Evolutionary conservation across 2,888 invertebrate genomes (phyloP), one percentile per base, ranked within the genome.

Genomic region (Charanyca ferruginea): DNA sequence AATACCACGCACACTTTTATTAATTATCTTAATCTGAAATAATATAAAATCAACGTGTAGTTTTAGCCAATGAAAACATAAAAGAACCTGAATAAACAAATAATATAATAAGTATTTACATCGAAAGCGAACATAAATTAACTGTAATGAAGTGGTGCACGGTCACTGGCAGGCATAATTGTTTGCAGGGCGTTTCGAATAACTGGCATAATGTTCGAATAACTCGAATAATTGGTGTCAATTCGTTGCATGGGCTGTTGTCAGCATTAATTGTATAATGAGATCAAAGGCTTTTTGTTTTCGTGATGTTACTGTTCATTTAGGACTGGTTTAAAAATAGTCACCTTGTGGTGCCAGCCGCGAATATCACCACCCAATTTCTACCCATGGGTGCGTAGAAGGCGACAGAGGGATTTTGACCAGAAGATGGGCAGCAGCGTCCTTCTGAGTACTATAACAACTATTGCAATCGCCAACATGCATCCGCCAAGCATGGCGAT

Each of bases 101-200:
- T 25, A 57, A 35, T 20, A 38, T 38, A 38, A 38, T 5, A 11
- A 16, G n/a, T n/a, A n/a, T n/a, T n/a, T 38, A 60, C 73, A 61
- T 25, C 54, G 20, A 32, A 32, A 66, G n/a, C 8, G 48, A 53
- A 57, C 65, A 54, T 72, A 54, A 49, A 66, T 72, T 49, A 60
- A 48, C 41, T 22, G 16, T 66, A 72, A 76, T 76, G 42, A 61
- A 66, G 78, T 66, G 35, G 22, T 2, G 22, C 47, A 45, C 42
- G 38, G 58, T 53, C 74, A 66, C 44, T 63, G 54, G 44, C 78
- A 54, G 57, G 52, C 51, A 48, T 72, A 74, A 74, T 77, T 77
- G 76, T 63, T 58, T 51, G 54, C 66, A 72, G 49, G 16, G 51
- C 28, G 47, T 13, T 59, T 60, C 54, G 54, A 48, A 73, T 66